Percentiles rank a stretch among this genome's conserved stretches.
Evolutionary conservation across 2,888 invertebrate genomes (phyloP).

Genomic region (Liposcelis brunnea): DNA sequence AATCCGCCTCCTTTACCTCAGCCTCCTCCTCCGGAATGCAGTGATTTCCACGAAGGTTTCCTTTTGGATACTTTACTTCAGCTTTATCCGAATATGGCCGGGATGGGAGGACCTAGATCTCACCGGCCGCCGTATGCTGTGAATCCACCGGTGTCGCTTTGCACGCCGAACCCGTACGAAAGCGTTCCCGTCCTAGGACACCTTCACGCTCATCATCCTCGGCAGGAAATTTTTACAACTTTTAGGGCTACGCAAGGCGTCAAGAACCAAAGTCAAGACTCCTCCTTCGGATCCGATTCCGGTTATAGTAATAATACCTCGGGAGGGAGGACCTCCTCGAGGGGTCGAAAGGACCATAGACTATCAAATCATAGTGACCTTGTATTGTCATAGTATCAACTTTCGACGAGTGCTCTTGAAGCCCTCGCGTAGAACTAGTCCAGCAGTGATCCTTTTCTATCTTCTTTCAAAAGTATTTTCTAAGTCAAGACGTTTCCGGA

Average conservation of each 20-base stretch:
- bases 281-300: slow-evolving; percentile 61
- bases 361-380: slow-evolving; percentile 14
- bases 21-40: slow-evolving; percentile 21
- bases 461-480: too few species aligned
- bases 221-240: slow-evolving; percentile 22
- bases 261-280: slow-evolving; percentile 41
- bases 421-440: slow-evolving; percentile 2
- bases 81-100: slow-evolving; percentile 53
- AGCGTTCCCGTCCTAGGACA: slow-evolving; percentile 49
- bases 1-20: slow-evolving; percentile 9
- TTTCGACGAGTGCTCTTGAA: not conserved
- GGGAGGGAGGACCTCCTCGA: slow-evolving; percentile 39
- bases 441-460: not conserved
- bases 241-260: slow-evolving; percentile 34
- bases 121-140: slow-evolving; percentile 18
- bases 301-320: slow-evolving; percentile 70
- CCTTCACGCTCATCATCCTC: slow-evolving; percentile 21
- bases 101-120: slow-evolving; percentile 33
- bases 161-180: slow-evolving; percentile 34
- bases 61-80: slow-evolving; percentile 54
- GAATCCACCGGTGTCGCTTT: slow-evolving; percentile 16
- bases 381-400: slow-evolving; percentile 14
- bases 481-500: too few species aligned
- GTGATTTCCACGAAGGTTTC: slow-evolving; percentile 67
- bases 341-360: slow-evolving; percentile 16